Conservation (phyloP, 2,888 invertebrate species). For the Galerucella nymphaeae region DNA sequence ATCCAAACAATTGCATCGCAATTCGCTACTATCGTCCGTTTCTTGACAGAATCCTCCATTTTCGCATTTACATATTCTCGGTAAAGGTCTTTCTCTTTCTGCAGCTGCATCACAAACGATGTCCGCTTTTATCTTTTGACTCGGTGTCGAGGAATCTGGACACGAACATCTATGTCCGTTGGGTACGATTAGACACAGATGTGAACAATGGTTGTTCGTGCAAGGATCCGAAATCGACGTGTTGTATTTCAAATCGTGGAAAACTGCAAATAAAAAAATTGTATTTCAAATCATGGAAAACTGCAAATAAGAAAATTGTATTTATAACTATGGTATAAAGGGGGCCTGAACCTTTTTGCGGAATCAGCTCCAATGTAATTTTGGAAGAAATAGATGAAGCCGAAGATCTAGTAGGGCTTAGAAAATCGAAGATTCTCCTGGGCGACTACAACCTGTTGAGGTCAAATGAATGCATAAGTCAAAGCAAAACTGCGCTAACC, state of each 20-base stretch:
- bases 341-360: no score
- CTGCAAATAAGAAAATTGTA: conserved; percentile 61
- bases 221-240: conserved; percentile 77
- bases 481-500: no score
- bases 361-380: no score
- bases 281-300: conserved; percentile 86
- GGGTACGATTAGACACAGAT: conserved; percentile 92
- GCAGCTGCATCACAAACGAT: conserved; percentile 85
- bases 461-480: no score
- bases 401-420: no score
- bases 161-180: conserved; percentile 90
- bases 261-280: conserved; percentile 68
- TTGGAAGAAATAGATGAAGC: no score
- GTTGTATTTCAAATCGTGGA: conserved; percentile 87
- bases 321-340: no score
- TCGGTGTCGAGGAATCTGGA: conserved; percentile 76
- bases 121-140: conserved; percentile 68
- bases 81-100: conserved; percentile 79
- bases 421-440: no score
- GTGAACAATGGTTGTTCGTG: conserved; percentile 81
- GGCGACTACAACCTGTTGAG: no score
- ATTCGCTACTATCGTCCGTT: conserved; percentile 67
- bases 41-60: conserved; percentile 86
- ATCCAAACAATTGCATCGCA: conserved; percentile 78
- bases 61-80: conserved; percentile 84